Conservation (phyloP, 2,113 vertebrate genomes). For the Podilymbus podiceps region DNA sequence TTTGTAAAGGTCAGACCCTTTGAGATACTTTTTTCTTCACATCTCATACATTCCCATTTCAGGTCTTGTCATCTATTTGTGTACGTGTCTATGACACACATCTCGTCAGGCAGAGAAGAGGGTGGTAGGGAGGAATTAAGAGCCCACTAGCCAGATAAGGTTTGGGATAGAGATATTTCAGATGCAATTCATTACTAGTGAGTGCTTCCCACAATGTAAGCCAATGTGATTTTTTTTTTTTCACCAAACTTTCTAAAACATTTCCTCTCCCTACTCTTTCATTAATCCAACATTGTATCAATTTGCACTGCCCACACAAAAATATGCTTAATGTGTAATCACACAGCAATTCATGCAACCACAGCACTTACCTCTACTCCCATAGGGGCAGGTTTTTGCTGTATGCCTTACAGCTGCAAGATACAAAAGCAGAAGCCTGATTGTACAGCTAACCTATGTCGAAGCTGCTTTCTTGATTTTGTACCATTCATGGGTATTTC, state of each 20-base stretch:
- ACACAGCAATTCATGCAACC: neutral
- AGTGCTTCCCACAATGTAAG: neutral
- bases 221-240: neutral
- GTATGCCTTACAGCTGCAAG: neutral
- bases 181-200: neutral
- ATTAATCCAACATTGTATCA: neutral
- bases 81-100: neutral
- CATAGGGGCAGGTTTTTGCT: neutral
- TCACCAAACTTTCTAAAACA: neutral
- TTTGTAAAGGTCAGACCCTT: slow-evolving; percentile 59
- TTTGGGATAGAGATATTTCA: neutral
- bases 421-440: neutral
- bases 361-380: neutral
- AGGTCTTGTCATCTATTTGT: neutral
- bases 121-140: neutral
- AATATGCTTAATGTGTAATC: neutral
- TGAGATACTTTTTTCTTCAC: neutral
- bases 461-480: neutral
- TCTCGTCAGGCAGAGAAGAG: neutral
- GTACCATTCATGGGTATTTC: neutral
- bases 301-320: neutral
- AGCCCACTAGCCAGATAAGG: neutral
- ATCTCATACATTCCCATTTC: slow-evolving; percentile 4
- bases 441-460: neutral
- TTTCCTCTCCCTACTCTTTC: neutral